Evolutionary conservation across 2,113 vertebrate genomes (phyloP).

Genomic region (Gobio gobio): DNA sequence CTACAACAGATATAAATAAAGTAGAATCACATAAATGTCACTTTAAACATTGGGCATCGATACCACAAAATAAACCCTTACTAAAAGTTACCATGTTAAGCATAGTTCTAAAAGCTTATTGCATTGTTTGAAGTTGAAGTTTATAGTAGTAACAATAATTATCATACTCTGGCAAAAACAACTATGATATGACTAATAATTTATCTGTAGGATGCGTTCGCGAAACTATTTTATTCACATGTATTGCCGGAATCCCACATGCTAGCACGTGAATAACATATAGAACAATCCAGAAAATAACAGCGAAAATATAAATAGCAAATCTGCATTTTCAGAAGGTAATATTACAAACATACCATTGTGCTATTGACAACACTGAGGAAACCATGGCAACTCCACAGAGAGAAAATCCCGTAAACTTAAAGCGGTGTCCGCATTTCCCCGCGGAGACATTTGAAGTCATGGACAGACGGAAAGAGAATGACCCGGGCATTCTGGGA

Average conservation of each 20-base stretch:
- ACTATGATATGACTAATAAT: not conserved
- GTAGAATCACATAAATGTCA: not conserved
- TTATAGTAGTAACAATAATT: not conserved
- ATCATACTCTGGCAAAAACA: not conserved
- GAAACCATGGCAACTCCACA: slow-evolving; percentile 6
- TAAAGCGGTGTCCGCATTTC: not conserved
- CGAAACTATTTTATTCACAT: not conserved
- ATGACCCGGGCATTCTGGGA: slow-evolving; percentile 47
- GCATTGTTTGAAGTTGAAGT: not conserved
- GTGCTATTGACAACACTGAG: not conserved
- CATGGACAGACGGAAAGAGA: slow-evolving; percentile 40
- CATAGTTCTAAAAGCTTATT: not conserved
- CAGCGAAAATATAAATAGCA: not conserved
- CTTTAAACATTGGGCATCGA: not conserved
- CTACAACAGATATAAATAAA: not conserved
- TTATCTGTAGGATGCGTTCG: not conserved
- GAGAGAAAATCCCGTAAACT: not conserved
- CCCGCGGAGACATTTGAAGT: slow-evolving; percentile 40
- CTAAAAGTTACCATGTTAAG: not conserved
- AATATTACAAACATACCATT: slow-evolving; percentile 31
- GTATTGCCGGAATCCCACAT: not conserved
- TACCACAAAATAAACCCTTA: not conserved
- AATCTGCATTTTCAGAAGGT: not conserved
- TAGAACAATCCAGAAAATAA: not conserved
- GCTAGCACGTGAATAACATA: not conserved